Conservation (phyloP, 1,140 invertebrate genomes). For the Mycetomoellerius zeteki region DNA sequence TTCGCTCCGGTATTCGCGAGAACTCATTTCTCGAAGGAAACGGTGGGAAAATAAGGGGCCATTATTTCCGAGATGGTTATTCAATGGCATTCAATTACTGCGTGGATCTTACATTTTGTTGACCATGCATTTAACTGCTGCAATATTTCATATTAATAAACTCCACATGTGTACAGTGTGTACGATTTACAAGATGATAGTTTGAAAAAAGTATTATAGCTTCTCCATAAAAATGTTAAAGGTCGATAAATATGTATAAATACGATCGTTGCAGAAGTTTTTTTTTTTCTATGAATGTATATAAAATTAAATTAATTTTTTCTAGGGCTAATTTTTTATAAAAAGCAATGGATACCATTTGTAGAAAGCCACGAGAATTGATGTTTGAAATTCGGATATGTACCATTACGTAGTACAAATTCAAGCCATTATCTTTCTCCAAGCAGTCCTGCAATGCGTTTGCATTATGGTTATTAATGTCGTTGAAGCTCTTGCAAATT, state of each 20-base stretch:
- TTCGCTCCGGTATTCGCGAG: constrained; percentile 76
- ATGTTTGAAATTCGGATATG: constrained; percentile 19
- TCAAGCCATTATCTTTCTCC: constrained; percentile 11
- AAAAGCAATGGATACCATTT: not conserved
- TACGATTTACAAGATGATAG: constrained; percentile 13
- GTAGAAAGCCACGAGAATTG: not conserved
- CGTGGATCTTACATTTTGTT: constrained; percentile 44
- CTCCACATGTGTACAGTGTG: not conserved
- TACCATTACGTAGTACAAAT: not conserved
- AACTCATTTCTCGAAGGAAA: constrained; percentile 76
- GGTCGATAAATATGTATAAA: not conserved
- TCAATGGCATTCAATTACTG: constrained; percentile 64
- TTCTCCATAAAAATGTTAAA: not conserved
- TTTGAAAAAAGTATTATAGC: not conserved
- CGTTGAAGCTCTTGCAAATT: constrained; percentile 21
- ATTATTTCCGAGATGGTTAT: constrained; percentile 66
- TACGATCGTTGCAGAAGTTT: not conserved
- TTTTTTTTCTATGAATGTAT: not conserved
- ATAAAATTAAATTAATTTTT: constrained; percentile 27
- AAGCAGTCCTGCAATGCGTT: constrained; percentile 31
- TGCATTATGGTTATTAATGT: constrained; percentile 53
- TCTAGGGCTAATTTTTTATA: not conserved
- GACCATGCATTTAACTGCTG: constrained; percentile 29
- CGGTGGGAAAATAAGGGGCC: constrained; percentile 59
- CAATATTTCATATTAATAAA: constrained; percentile 15